Conservation (phyloP, 2,113 vertebrate species). For the Panthera leo region DNA sequence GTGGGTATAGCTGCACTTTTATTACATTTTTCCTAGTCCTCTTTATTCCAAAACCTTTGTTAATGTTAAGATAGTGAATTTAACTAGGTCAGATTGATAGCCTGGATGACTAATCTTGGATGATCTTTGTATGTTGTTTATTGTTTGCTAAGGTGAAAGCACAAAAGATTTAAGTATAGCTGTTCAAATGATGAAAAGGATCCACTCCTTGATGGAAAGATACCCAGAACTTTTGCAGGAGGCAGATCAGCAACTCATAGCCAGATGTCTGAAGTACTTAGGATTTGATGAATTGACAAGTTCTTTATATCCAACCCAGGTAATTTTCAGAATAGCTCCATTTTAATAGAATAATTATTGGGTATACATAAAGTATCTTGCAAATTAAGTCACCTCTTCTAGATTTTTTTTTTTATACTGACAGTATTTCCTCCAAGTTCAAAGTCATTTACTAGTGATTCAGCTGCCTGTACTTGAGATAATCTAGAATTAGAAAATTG, state of each 20-base stretch:
- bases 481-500: background rate
- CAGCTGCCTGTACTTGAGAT: background rate
- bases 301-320: slow-evolving; percentile 58
- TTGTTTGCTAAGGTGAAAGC: slow-evolving; percentile 58
- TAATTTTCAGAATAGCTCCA: slow-evolving; percentile 41
- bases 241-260: slow-evolving; percentile 54
- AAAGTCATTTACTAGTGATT: background rate
- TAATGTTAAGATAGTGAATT: background rate
- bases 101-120: background rate
- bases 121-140: background rate
- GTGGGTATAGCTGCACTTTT: background rate
- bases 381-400: background rate
- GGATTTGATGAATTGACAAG: slow-evolving; percentile 77
- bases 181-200: slow-evolving; percentile 80
- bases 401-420: background rate
- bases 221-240: slow-evolving; percentile 73
- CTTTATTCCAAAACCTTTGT: background rate
- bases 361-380: background rate
- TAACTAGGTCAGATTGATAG: background rate
- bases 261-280: slow-evolving; percentile 68
- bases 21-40: slow-evolving; percentile 4
- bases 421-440: slow-evolving; percentile 31
- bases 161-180: slow-evolving; percentile 69
- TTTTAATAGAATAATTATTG: background rate
- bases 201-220: slow-evolving; percentile 74